phyloP scores from a whole-genome alignment of 2,888 invertebrate species.

The Bombylius major region DNA sequence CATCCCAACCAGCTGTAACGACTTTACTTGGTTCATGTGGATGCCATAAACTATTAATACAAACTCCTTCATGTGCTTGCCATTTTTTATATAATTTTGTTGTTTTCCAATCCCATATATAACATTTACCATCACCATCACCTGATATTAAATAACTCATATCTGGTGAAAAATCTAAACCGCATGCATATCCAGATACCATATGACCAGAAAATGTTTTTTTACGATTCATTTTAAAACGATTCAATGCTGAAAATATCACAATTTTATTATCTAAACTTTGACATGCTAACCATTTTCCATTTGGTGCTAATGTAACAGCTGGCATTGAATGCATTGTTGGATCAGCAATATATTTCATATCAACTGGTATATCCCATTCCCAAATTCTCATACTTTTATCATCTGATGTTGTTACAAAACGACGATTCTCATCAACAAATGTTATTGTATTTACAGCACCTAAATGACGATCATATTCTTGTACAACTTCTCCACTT shows the following conservation, averaged over 20 bases:
- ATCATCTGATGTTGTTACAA: constrained; percentile 98
- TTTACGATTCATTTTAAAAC: constrained; percentile 96
- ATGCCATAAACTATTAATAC: constrained; percentile 92
- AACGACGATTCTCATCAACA: constrained; percentile 94
- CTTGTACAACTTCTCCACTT: constrained; percentile 89
- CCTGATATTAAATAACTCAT: constrained; percentile 98
- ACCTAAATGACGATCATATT: constrained; percentile 96
- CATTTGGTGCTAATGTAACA: constrained; percentile 88
- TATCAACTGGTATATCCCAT: constrained; percentile 98
- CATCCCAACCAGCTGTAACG: constrained; percentile 99
- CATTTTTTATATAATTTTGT: constrained; percentile 96
- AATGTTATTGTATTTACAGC: constrained; percentile 99
- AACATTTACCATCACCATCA: constrained; percentile 97
- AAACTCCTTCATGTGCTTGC: constrained; percentile 98
- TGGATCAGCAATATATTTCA: constrained; percentile 99
- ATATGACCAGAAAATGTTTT: constrained; percentile 97
- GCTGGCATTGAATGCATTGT: constrained; percentile 99
- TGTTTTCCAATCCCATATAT: constrained; percentile 99
- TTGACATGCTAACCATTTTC: constrained; percentile 98
- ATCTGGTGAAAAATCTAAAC: constrained; percentile 94
- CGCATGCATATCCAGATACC: constrained; percentile 98
- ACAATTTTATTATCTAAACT: constrained; percentile 98
- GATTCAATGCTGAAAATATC: constrained; percentile 92
- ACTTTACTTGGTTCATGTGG: constrained; percentile 97
- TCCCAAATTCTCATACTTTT: constrained; percentile 99